Evolutionary conservation across 1,140 invertebrate species (phyloP).

Genomic region (Aphis gossypii): DNA sequence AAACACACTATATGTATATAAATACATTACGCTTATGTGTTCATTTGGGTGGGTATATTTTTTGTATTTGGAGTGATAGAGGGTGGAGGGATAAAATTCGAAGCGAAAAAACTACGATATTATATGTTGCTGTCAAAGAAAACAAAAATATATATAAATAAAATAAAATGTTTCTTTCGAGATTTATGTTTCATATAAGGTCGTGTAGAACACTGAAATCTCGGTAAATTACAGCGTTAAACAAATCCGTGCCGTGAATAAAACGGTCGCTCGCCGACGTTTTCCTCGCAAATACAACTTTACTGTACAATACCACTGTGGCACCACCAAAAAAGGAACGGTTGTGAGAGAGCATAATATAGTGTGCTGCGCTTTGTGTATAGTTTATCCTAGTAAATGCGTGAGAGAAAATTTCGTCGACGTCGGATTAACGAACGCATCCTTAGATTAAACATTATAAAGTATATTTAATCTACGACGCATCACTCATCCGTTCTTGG

Average conservation of each 20-base stretch:
- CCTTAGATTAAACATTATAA: background rate
- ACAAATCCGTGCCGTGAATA: constrained; percentile 46
- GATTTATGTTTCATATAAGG: constrained; percentile 43
- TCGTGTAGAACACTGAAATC: constrained; percentile 9
- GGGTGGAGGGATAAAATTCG: accelerated
- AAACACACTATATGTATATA: background rate
- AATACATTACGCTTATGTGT: background rate
- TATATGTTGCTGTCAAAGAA: constrained; percentile 29
- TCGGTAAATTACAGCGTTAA: constrained; percentile 34
- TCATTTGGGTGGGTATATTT: constrained; percentile 23
- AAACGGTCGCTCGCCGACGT: background rate
- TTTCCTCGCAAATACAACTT: background rate
- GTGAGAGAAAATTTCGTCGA: background rate
- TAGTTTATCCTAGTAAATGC: background rate
- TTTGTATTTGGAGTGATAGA: background rate
- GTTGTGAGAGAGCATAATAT: background rate
- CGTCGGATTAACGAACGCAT: background rate
- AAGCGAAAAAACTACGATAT: background rate
- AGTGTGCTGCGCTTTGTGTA: background rate
- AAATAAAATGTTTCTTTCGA: constrained; percentile 26
- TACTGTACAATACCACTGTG: background rate
- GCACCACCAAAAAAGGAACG: background rate
- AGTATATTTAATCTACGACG: background rate
- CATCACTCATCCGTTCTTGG: background rate
- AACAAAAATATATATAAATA: constrained; percentile 20